Percentiles rank a stretch among this genome's conserved stretches.
These are phyloP conservation scores for Neocloeon triangulifer DNA, from an alignment of 1,140 invertebrate genomes.

Conservation along the genomic window DNA sequence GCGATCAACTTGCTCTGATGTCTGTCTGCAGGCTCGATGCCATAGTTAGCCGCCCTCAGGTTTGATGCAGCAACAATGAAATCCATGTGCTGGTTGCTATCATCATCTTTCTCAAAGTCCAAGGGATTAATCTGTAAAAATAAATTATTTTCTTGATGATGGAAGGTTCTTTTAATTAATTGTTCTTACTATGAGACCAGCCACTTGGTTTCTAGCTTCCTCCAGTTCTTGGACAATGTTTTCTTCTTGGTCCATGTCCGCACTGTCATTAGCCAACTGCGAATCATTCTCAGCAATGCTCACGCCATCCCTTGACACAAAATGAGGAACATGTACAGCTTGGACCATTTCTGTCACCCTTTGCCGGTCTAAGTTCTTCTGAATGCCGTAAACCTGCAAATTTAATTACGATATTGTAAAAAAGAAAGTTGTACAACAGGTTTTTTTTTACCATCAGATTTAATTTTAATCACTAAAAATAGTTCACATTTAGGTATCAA, in stretches of 20 bases:
- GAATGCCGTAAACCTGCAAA: conserved; percentile 80
- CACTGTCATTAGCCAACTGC: conserved; percentile 36
- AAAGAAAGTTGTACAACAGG: too few species aligned
- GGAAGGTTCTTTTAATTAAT: too few species aligned
- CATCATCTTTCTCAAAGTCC: conserved; percentile 98
- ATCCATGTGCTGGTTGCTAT: conserved; percentile 95
- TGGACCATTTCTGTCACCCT: conserved; percentile 40
- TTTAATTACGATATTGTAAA: too few species aligned
- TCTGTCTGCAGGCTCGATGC: conserved; percentile 78
- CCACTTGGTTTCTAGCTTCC: too few species aligned
- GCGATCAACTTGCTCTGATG: conserved; percentile 96
- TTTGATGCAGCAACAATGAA: conserved; percentile 97
- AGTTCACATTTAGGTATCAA: too few species aligned
- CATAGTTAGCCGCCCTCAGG: conserved; percentile 87
- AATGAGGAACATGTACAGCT: conserved; percentile 55
- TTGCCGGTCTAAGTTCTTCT: conserved; percentile 39
- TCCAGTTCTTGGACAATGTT: too few species aligned
- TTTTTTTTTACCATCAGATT: too few species aligned
- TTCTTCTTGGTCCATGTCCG: too few species aligned
- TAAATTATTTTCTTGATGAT: conserved; percentile 26
- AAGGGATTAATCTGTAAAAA: conserved; percentile 48
- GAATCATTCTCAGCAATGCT: conserved; percentile 95
- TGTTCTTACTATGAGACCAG: too few species aligned
- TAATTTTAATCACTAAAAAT: too few species aligned
- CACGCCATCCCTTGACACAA: conserved; percentile 79